Evolutionary conservation across 2,797 vertebrate genomes (phyloP), one percentile per base, ranked within the genome.

Genomic region (Peromyscus nudipes): DNA sequence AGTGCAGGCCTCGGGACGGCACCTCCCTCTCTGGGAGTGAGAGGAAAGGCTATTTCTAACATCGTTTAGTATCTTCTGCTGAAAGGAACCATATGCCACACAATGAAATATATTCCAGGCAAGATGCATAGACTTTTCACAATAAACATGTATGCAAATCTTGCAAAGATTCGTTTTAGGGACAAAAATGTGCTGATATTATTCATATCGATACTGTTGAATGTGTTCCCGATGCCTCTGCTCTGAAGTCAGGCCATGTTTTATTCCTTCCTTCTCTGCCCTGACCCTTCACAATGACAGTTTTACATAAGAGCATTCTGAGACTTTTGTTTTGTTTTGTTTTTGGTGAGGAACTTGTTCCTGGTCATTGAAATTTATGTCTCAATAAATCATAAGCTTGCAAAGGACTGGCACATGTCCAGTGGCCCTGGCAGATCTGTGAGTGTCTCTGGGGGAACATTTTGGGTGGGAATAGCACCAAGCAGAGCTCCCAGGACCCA

Each of bases 1-100:
- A 89, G 93, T 65, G 55, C 67, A 96, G 52, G 64, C 90, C 93
- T 69, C 7, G 9, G 89, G 82, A 91, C 65, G 85, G 95, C 94
- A 97, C 96, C 97, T 96, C 93, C 64, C 64, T 95, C 88, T 71
- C 91, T 89, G 89, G 60, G 86, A 97, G 89, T 89, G 95, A 86
- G 89, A 96, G 91, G 96, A 96, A 76, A 92, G 82, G 57, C 37
- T 94, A 92, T 98, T 96, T 96, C 96, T 97, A 90, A 97, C 97
- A 86, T 97, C 94, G 13, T 97, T 97, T 97, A 65, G 94, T 95
- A 97, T 96, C 97, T 91, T 97, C 81, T 96, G 97, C 97, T 97
- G 98, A 98, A 97, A 97, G 94, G 94, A 96, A 95, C 97, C 98
- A 98, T 98, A 98, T 98, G 98, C 94, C 91, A 95, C 97, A 98